Conservation (phyloP, 2,113 vertebrate genomes). For the Tachycineta bicolor region DNA sequence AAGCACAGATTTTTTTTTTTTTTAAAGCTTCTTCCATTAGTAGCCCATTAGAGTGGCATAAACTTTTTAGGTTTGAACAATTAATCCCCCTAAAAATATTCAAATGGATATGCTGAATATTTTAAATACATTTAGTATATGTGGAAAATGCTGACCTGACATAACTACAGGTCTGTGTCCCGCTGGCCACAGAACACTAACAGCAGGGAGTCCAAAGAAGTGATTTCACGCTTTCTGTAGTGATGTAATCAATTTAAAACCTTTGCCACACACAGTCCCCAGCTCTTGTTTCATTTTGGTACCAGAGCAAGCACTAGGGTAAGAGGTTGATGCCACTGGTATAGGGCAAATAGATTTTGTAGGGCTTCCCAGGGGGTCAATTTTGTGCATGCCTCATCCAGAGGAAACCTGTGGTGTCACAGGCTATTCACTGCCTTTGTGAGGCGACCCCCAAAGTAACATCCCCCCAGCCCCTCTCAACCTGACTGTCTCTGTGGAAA, state of each 20-base stretch:
- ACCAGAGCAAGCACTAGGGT: neutral
- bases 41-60: conserved; percentile 56
- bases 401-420: neutral
- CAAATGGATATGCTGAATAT: conserved; percentile 11
- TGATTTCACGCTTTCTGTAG: neutral
- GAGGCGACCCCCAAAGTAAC: neutral
- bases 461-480: neutral
- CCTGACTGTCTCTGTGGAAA: neutral
- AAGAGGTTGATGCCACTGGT: neutral
- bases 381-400: neutral
- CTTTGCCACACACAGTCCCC: neutral
- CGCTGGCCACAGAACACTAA: neutral
- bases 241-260: neutral
- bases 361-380: neutral
- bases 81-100: conserved; percentile 59
- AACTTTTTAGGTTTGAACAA: conserved; percentile 52
- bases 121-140: conserved; percentile 14
- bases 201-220: neutral
- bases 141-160: conserved; percentile 44
- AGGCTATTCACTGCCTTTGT: neutral
- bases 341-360: neutral
- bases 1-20: neutral
- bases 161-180: neutral
- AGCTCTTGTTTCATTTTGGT: neutral
- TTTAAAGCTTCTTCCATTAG: conserved; percentile 57